Evolutionary conservation across 2,113 vertebrate genomes (phyloP), one percentile per base, ranked within the genome.

Genomic region (Pelobates fuscus): DNA sequence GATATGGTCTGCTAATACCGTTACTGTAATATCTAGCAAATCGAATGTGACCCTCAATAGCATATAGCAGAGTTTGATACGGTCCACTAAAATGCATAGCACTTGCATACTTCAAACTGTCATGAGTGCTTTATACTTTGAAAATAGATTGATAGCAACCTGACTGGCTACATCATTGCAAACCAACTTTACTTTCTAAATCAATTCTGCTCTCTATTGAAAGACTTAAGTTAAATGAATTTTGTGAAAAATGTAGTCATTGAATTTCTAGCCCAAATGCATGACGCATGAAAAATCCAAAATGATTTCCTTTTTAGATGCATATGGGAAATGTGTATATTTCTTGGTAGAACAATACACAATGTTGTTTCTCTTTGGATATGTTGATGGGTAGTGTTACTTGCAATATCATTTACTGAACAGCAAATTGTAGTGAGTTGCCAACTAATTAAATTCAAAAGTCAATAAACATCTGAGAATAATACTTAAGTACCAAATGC

Each of bases 121-220:
- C 71, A 73, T 32, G 12, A 29, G 46, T 65, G 12, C 61, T 73
- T 73, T 65, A 55, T 41, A 73, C 46, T 55, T 73, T 17, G 65
- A 72, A 71, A 71, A 63, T 14, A 37, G 20, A 54, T 55, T 65
- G 60, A 65, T 55, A n/a, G 12, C 26, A 41, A 25, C 10, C 46
- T 54, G 71, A 37, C 44, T n/a, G 49, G 61, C 61, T 24, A 73
- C 71, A 65, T 73, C 71, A 73, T 24, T 46, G 27, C 46, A 55
- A 55, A 25, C 27, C 30, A 25, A 15, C 57, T 62, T 49, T 25
- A 37, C 14, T 63, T 55, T 44, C 15, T 64, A 23, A 54, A 68
- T 30, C 25, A 61, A 15, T 24, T 54, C 43, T 72, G 3, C 44
- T 64, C 46, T 52, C 26, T 49, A 17, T 52, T 62, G 41, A 21